Evolutionary conservation across 1,140 invertebrate species (phyloP), one percentile per base, ranked within the genome.

Genomic region (Sipha flava): DNA sequence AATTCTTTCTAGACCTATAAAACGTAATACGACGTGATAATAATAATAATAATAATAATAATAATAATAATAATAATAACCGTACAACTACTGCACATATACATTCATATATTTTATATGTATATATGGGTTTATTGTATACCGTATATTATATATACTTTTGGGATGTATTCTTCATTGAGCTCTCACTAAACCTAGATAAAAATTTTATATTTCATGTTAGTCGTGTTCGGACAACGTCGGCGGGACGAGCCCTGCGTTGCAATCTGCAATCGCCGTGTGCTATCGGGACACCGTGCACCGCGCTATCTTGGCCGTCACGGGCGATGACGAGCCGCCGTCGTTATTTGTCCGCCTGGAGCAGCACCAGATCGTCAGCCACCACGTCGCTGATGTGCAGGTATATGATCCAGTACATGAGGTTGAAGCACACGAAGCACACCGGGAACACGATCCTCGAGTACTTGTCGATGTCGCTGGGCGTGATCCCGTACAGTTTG

Each of bases 341-440:
- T 31, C 16, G 31, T 59, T 91, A 92, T 87, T 92, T 92, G 85
- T 93, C 92, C 84, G 93, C 92, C 86, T 92, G 91, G 83, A 95
- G 89, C 82, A 94, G 88, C 83, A 96, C 94, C 85, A 96, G 88
- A 88, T 96, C 95, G 85, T 96, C 94, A 85, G 94, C 94, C 79
- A 96, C 93, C 81, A 96, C 94, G 88, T 96, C 95, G 83, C 94
- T 96, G 85, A 97, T 96, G 89, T 97, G 95, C 82, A 97, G 88
- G 85, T 97, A 97, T 83, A 97, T 97, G 85, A 97, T 96, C 95
- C 95, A 98, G 87, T 98, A 97, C 95, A 96, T 97, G 70, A 97
- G 90, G 86, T 98, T 97, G 89, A 98, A 98, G 87, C 95, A 96
- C 81, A 97, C 93, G 88, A 98, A 98, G 88, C 95, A 96, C 62